Conservation (phyloP, 2,888 invertebrate species). For the Arctia plantaginis region DNA sequence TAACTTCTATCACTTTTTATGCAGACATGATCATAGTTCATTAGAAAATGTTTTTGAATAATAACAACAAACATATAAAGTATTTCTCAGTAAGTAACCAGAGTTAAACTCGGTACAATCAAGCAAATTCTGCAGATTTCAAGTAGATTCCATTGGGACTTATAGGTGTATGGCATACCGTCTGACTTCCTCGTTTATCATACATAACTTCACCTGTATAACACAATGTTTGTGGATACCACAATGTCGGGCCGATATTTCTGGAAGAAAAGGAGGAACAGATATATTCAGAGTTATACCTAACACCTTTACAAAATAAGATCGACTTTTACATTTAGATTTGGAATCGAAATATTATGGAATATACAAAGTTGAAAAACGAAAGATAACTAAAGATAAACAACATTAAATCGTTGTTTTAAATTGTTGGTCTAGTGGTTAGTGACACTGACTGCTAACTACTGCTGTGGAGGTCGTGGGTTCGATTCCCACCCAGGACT, state of each 20-base stretch:
- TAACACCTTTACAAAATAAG: background rate
- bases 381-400: too few species aligned
- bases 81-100: background rate
- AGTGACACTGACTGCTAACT: too few species aligned
- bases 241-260: background rate
- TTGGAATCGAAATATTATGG: too few species aligned
- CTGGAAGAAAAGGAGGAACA: background rate
- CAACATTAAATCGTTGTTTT: too few species aligned
- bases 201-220: background rate
- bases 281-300: background rate
- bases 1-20: too few species aligned
- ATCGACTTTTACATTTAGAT: background rate
- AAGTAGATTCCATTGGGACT: conserved; percentile 23
- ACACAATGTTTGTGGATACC: conserved; percentile 2
- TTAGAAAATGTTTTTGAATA: too few species aligned
- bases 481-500: too few species aligned
- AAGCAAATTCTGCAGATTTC: conserved; percentile 28
- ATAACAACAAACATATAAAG: background rate
- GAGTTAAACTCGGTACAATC: conserved; percentile 11
- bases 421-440: too few species aligned
- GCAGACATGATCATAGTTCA: too few species aligned
- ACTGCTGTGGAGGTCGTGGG: too few species aligned
- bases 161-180: conserved; percentile 24
- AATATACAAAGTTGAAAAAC: background rate
- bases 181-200: background rate